Conservation (phyloP, 2,888 invertebrate species). For the Hylaea fasciaria region DNA sequence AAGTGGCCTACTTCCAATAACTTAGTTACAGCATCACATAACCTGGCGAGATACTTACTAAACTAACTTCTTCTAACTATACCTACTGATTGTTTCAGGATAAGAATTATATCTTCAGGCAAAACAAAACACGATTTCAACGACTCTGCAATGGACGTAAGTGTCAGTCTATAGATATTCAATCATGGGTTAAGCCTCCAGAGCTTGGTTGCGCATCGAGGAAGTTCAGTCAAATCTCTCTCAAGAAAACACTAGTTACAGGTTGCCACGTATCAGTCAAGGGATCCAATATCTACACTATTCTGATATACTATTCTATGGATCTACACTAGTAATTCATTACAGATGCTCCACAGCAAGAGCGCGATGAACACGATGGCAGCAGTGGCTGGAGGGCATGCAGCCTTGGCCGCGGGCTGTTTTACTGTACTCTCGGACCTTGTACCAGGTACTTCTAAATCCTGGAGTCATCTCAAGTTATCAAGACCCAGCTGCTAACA, state of each 20-base stretch:
- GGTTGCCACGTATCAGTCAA: no score
- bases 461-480: not conserved
- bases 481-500: not conserved
- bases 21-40: no score
- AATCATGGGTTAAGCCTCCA: no score
- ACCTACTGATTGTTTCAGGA: constrained; percentile 55
- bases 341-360: constrained; percentile 62
- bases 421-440: constrained; percentile 69
- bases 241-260: no score
- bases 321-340: constrained; percentile 6
- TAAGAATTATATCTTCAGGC: constrained; percentile 66
- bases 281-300: no score
- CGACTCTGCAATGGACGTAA: constrained; percentile 59
- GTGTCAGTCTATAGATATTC: constrained; percentile 40
- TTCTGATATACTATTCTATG: no score
- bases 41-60: no score
- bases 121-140: constrained; percentile 62
- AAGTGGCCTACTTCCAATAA: no score
- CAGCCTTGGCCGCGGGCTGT: constrained; percentile 69
- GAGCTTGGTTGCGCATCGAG: not conserved
- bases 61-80: no score
- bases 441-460: constrained; percentile 55
- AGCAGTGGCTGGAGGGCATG: constrained; percentile 67
- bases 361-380: constrained; percentile 62
- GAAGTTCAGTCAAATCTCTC: not conserved